Evolutionary conservation across 2,888 invertebrate species (phyloP), one percentile per base, ranked within the genome.

Genomic region (Caenorhabditis afra): DNA sequence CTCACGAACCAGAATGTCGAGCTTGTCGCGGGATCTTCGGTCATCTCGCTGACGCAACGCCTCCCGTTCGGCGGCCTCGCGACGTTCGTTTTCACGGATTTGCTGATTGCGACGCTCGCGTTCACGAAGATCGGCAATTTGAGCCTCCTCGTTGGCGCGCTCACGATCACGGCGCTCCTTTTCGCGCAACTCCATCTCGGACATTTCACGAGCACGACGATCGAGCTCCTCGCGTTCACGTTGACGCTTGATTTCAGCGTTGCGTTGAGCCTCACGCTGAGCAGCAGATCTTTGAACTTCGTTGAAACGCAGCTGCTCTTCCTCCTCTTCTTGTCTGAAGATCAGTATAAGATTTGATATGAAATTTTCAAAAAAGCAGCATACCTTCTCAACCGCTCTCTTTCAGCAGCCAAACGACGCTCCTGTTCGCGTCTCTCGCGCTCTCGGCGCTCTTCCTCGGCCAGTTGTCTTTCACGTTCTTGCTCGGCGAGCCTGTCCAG

Each of bases 1-100:
- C 67, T 89, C 89, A 8, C 86, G 80, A 18, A 85, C 86, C 50
- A 89, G 73, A 18, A 77, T 39, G 61, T 89, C 89, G 39, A 89
- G 78, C 39, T 85, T 85, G 62, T 89, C 89, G 20, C 88, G 83
- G 29, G 85, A 85, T 20, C 87, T 79, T 12, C 88, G 78, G 55
- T 89, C 89, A 39, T 89, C 89, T 11, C 71, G 45, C 66, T 84
- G 71, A 11, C 89, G 76, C 1, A 61, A 73, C 7, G 79, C 82
- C 52, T 90, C 89, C 35, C 90, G 85, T 14, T 85, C 87, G 11
- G 85, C 86, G 12, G 89, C 89, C 58, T 88, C 86, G 11, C 78
- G 70, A 12, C 90, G 62, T 47, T 90, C 89, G 7, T 81, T 80
- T 8, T 90, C 90, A 3, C 89, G 85, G 29, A 85, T 82, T 12